These are phyloP conservation scores for Clavelina lepadiformis DNA, from an alignment of 23 tunicate species.

Conservation along the genomic window DNA sequence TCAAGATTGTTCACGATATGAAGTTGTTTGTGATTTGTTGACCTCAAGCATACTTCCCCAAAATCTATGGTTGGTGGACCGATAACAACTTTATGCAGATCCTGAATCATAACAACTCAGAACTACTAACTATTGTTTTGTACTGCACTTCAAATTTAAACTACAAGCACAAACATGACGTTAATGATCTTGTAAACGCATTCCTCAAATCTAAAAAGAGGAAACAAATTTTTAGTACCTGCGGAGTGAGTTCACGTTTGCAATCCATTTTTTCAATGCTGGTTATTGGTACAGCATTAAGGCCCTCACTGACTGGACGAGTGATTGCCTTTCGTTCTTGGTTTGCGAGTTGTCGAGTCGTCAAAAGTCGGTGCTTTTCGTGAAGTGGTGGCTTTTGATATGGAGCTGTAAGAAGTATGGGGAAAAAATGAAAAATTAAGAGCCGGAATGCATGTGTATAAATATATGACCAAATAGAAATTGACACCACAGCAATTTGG, in stretches of 20 bases:
- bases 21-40: slow-evolving; percentile 72
- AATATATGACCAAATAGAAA: no score
- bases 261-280: slow-evolving; percentile 61
- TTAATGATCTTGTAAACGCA: no score
- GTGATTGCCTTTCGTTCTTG: slow-evolving; percentile 53
- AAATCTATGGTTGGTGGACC: slow-evolving; percentile 93
- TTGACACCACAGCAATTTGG: no score
- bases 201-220: no score
- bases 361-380: slow-evolving; percentile 59
- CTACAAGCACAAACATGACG: no score
- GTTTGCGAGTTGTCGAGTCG: slow-evolving; percentile 62
- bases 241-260: slow-evolving; percentile 51
- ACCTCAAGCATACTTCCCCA: slow-evolving; percentile 75
- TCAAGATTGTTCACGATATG: slow-evolving; percentile 78
- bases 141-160: no score
- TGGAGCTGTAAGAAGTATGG: no score
- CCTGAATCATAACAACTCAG: slow-evolving; percentile 36
- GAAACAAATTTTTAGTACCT: no score
- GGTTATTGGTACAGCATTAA: slow-evolving; percentile 89
- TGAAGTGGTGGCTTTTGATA: slow-evolving; percentile 31
- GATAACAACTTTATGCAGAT: slow-evolving; percentile 77
- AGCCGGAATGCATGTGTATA: no score
- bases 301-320: slow-evolving; percentile 78
- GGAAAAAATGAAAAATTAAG: no score
- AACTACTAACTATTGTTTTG: no score